These are phyloP conservation scores for Limosa lapponica DNA, from an alignment of 2,797 vertebrate genomes.

Conservation along the genomic window DNA sequence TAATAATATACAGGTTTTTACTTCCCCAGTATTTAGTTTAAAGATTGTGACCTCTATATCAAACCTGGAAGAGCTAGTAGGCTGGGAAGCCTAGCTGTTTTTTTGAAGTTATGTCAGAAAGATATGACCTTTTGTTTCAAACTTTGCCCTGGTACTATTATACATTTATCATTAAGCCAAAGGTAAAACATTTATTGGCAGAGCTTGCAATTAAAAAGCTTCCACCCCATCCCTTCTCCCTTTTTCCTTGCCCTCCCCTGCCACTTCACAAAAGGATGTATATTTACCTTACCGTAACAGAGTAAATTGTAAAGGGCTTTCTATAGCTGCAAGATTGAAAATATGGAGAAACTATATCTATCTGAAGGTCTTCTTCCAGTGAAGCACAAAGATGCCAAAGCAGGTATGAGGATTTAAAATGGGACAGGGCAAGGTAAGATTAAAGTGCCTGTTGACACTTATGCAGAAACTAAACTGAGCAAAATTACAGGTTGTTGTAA, in stretches of 20 bases:
- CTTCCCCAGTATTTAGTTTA: not conserved
- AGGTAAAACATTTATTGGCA: not conserved
- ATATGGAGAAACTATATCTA: not conserved
- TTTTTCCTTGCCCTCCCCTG: not conserved
- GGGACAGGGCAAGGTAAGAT: not conserved
- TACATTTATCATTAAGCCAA: not conserved
- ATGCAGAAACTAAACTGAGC: not conserved
- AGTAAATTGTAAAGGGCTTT: not conserved
- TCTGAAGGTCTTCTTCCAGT: not conserved
- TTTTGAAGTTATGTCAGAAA: not conserved
- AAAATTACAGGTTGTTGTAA: not conserved
- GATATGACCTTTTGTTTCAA: not conserved
- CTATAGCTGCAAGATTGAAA: not conserved
- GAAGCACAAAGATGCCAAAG: not conserved
- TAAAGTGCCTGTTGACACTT: not conserved
- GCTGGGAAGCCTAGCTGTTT: not conserved
- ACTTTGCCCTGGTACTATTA: not conserved
- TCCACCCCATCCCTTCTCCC: not conserved
- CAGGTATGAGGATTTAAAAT: not conserved
- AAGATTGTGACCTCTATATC: not conserved
- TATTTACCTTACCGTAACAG: not conserved
- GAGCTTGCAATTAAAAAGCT: not conserved
- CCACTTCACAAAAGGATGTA: accelerated
- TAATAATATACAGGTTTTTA: not conserved
- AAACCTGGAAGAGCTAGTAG: not conserved